phyloP scores from a whole-genome alignment of 2,113 vertebrate genomes.

The Tylochromis polylepis region DNA sequence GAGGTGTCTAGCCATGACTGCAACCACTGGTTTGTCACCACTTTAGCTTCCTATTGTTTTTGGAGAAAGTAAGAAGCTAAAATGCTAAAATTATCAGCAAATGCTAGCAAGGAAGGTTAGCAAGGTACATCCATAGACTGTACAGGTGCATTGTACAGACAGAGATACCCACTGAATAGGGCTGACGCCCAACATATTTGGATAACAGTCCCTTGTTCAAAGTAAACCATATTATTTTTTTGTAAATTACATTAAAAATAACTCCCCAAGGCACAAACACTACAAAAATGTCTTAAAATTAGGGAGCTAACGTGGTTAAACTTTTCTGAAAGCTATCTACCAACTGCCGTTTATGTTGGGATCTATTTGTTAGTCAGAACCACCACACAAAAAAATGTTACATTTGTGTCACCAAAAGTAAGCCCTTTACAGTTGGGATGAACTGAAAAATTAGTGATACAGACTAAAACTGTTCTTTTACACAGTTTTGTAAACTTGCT shows the following conservation, averaged over 20 bases:
- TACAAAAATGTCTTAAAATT: background rate
- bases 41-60: background rate
- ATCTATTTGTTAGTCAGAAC: background rate
- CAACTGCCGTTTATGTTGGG: background rate
- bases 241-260: background rate
- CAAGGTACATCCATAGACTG: background rate
- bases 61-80: background rate
- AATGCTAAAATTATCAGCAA: background rate
- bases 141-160: background rate
- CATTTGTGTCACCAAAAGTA: background rate
- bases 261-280: background rate
- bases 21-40: background rate
- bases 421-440: background rate
- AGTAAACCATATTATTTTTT: background rate
- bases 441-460: background rate
- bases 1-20: background rate
- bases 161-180: background rate
- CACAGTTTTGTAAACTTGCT: background rate
- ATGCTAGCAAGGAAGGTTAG: background rate
- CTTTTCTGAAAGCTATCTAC: background rate
- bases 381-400: background rate
- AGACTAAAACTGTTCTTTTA: too few relatives aligned
- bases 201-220: background rate
- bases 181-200: background rate
- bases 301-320: background rate